phyloP scores from a whole-genome alignment of 37 sponge, comb jelly and placozoan species.

The Dysidea cf. avara region DNA sequence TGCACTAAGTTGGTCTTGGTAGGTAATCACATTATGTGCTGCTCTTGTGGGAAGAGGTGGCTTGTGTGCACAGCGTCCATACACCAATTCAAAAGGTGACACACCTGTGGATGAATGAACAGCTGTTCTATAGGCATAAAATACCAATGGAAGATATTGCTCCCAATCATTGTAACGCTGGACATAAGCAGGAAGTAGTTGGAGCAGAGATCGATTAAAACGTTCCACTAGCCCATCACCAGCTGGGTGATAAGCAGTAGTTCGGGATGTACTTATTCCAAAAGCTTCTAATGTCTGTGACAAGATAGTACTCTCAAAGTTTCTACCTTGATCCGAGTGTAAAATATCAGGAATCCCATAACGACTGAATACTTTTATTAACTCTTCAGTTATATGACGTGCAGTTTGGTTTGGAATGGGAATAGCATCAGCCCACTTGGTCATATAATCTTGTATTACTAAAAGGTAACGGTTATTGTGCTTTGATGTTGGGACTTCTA shows the following conservation, averaged over 20 bases:
- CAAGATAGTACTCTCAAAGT: slow-evolving; percentile 21
- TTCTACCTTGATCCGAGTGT: slow-evolving; percentile 30
- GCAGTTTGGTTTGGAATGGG: too few species aligned
- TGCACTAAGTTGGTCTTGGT: too few species aligned
- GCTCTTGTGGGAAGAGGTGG: too few species aligned
- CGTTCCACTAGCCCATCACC: slow-evolving; percentile 31
- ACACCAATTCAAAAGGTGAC: too few species aligned
- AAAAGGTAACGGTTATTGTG: background rate
- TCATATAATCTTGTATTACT: background rate
- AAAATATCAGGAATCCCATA: background rate
- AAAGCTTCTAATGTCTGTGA: slow-evolving; percentile 7
- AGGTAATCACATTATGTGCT: too few species aligned
- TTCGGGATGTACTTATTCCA: slow-evolving; percentile 5
- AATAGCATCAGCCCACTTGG: too few species aligned
- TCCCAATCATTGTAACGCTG: background rate
- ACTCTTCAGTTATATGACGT: too few species aligned
- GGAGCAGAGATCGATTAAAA: slow-evolving; percentile 12
- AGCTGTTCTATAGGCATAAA: too few species aligned
- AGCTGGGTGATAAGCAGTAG: slow-evolving; percentile 27
- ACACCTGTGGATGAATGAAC: too few species aligned
- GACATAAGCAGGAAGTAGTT: slow-evolving; percentile 1
- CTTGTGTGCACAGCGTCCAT: too few species aligned
- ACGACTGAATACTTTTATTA: background rate
- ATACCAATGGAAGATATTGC: slow-evolving; percentile 1
- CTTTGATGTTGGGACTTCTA: background rate